phyloP scores from a whole-genome alignment of 2,888 invertebrate genomes.

The Orthonevra nobilis region DNA sequence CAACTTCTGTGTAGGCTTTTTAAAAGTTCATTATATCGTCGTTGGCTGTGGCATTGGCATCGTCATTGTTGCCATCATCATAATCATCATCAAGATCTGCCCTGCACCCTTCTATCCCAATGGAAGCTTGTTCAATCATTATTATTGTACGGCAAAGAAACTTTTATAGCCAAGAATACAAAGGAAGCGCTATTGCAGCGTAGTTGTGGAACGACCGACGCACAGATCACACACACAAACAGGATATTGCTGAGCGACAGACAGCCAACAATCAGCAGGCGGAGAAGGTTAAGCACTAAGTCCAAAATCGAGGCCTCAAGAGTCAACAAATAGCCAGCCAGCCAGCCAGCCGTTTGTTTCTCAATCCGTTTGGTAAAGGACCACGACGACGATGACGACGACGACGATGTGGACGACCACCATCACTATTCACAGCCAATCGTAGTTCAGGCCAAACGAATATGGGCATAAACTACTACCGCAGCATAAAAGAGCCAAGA shows the following conservation, averaged over 20 bases:
- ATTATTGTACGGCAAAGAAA: slow-evolving; percentile 63
- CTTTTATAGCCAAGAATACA: slow-evolving; percentile 60
- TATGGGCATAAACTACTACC: slow-evolving; percentile 67
- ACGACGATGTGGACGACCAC: no score
- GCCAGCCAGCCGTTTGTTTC: neutral
- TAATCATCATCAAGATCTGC: slow-evolving; percentile 26
- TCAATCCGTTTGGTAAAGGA: no score
- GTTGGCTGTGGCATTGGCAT: slow-evolving; percentile 41
- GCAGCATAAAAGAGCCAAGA: slow-evolving; percentile 42
- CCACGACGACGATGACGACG: no score
- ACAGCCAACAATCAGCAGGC: slow-evolving; percentile 30
- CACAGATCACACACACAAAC: slow-evolving; percentile 23
- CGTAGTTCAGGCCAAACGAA: slow-evolving; percentile 33
- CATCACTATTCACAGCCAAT: neutral
- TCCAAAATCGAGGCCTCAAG: slow-evolving; percentile 64
- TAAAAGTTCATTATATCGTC: slow-evolving; percentile 68
- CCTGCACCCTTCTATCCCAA: slow-evolving; percentile 35
- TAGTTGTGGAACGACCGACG: slow-evolving; percentile 39
- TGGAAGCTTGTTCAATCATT: slow-evolving; percentile 65
- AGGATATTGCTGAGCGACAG: slow-evolving; percentile 56
- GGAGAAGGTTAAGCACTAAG: slow-evolving; percentile 41
- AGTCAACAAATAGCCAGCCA: slow-evolving; percentile 56
- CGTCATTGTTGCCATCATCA: slow-evolving; percentile 23
- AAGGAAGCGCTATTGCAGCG: slow-evolving; percentile 49
- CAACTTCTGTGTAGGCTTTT: slow-evolving; percentile 65